These are phyloP conservation scores for Channa argus DNA, from an alignment of 2,113 vertebrate genomes.

Conservation along the genomic window DNA sequence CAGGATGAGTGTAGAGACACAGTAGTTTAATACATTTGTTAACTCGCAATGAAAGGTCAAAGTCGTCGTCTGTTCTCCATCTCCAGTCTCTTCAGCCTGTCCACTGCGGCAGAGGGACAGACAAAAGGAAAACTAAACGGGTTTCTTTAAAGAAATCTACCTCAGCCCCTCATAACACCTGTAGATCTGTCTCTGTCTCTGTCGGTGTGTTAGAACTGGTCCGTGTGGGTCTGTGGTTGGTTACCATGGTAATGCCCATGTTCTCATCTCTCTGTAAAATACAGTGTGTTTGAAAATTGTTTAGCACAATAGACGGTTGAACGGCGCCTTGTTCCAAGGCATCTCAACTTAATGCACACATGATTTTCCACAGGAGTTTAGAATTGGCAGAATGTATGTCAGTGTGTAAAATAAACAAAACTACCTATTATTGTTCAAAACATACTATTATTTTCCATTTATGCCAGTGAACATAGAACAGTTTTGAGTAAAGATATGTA, in stretches of 20 bases:
- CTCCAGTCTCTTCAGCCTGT: conserved; percentile 24
- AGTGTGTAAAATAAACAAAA: no score
- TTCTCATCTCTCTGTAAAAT: conserved; percentile 25
- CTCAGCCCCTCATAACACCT: conserved; percentile 3
- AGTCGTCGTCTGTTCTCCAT: conserved; percentile 13
- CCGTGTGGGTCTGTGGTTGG: conserved; percentile 29
- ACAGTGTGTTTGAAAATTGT: background rate
- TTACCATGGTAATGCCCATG: conserved; percentile 31
- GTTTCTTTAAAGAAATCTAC: background rate
- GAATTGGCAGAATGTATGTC: background rate
- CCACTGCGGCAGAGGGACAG: conserved; percentile 24
- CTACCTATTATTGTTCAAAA: no score
- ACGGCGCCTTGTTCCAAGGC: conserved; percentile 14
- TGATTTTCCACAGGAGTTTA: no score
- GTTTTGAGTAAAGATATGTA: no score
- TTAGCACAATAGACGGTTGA: background rate
- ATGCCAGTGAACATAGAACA: no score
- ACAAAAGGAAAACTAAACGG: conserved; percentile 16
- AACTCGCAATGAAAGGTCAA: conserved; percentile 57
- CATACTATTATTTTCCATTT: no score
- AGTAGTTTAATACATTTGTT: no score
- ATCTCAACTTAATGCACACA: background rate
- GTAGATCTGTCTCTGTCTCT: background rate
- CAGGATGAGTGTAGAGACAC: no score
- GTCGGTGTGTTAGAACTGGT: conserved; percentile 41